These are phyloP conservation scores for Chymomyza procnemis DNA, from an alignment of 2,888 invertebrate species.

Conservation along the genomic window DNA sequence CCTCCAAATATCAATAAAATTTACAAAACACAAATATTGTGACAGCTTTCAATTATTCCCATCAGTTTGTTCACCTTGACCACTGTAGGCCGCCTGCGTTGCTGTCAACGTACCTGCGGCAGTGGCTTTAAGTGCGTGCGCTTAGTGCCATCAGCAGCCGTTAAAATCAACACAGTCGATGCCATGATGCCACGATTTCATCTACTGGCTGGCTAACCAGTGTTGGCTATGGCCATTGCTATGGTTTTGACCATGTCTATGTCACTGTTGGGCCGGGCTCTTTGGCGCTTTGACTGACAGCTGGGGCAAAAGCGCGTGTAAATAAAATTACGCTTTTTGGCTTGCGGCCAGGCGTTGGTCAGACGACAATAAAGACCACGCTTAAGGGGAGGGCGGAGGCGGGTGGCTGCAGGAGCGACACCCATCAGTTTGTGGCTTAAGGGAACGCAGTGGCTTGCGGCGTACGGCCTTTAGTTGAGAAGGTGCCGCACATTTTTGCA, in stretches of 20 bases:
- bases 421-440: not conserved
- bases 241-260: not conserved
- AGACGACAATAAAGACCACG: not conserved
- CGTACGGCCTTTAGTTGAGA: not conserved
- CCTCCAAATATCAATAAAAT: too few species aligned
- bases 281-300: conserved; percentile 47
- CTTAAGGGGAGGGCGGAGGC: not conserved
- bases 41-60: too few species aligned
- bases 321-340: conserved; percentile 65
- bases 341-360: conserved; percentile 35
- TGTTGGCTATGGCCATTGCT: not conserved
- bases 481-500: conserved; percentile 37
- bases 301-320: conserved; percentile 56
- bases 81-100: not conserved
- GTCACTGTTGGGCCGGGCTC: not conserved
- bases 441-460: not conserved
- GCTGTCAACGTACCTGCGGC: not conserved
- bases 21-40: too few species aligned
- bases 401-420: too few species aligned
- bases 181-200: conserved; percentile 10
- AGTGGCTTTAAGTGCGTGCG: conserved; percentile 64
- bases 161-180: conserved; percentile 54
- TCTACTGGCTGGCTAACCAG: not conserved
- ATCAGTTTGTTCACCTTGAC: not conserved
- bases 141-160: conserved; percentile 67